Evolutionary conservation across 2,797 vertebrate genomes (phyloP), one percentile per base, ranked within the genome.

Genomic region (Anisognathus igniventris): DNA sequence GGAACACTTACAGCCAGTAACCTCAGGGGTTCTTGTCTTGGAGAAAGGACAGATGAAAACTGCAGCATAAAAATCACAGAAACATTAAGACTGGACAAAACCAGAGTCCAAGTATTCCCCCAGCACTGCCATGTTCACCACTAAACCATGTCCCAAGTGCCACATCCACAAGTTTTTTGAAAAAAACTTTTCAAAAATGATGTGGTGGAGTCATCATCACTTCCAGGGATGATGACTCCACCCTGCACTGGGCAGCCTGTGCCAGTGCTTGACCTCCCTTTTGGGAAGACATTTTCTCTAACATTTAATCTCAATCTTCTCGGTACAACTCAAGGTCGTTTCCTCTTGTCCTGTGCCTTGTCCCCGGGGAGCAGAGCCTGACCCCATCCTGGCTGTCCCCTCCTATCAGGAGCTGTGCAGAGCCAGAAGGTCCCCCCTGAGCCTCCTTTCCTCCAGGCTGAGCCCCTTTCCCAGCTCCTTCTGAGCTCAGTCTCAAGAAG

Each of bases 311-410:
- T 20, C 45, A 64, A 12, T 15, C 17, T 50, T 21, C 6, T 8
- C 19, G 50, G 30, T 23, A 9, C 27, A 20, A 20, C 51, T 9
- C 1, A 0, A 58, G 33, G 72, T 2, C 1, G 0, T 45, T 65
- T 45, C 21, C n/a, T 28, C 37, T 44, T 25, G 31, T 44, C 35
- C 42, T 48, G 17, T 35, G 30, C 42, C 33, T 40, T 42, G 37
- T 17, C 1, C 30, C 10, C 18, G 14, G 33, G 3, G 8, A 77
- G 27, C 42, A 44, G 57, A 64, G 45, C 25, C 51, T 12, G 7
- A 64, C 7, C 15, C 31, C 30, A 42, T 8, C 28, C 3, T 28
- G 4, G 31, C 37, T 64, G 31, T 0, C 2, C 20, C 3, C 78
- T 76, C 71, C n/a, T 64, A 28, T 33, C 51, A 76, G 17, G 64